Conservation (phyloP, 2,797 vertebrate genomes). For the Rhinella marina region DNA sequence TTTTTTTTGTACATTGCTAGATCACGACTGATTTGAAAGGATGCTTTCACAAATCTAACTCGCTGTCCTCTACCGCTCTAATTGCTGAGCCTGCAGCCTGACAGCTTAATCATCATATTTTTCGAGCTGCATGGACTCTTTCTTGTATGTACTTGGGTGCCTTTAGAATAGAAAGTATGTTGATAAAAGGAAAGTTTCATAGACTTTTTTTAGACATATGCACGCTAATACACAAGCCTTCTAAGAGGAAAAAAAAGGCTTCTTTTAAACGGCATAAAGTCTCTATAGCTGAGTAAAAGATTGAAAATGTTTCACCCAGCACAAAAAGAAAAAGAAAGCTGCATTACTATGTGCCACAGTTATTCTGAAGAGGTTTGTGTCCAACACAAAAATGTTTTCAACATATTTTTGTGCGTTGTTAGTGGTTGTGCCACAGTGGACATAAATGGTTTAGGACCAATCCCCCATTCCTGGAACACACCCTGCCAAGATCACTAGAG, state of each 20-base stretch:
- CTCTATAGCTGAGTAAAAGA: not conserved
- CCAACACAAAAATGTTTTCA: no score
- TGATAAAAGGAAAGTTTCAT: slow-evolving; percentile 28
- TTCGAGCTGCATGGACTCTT: slow-evolving; percentile 11
- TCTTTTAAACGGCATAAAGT: not conserved
- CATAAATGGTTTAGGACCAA: no score
- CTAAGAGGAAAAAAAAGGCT: not conserved
- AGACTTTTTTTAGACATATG: not conserved
- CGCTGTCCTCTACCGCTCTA: not conserved
- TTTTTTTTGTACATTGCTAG: not conserved
- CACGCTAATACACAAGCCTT: slow-evolving; percentile 21
- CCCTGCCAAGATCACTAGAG: no score
- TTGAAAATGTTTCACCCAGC: not conserved
- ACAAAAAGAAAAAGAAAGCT: no score
- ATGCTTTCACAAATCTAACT: slow-evolving; percentile 10
- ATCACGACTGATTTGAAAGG: not conserved
- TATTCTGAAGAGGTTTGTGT: no score
- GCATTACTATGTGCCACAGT: no score
- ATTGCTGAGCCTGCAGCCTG: slow-evolving; percentile 38
- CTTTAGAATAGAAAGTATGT: not conserved
- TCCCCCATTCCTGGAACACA: no score
- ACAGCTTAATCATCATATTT: slow-evolving; percentile 40
- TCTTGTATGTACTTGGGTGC: slow-evolving; percentile 21
- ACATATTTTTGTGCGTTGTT: not conserved
- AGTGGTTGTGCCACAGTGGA: no score